Base-by-base conservation (phyloP, 2,888 invertebrate species). In the Candidula unifasciata region DNA sequence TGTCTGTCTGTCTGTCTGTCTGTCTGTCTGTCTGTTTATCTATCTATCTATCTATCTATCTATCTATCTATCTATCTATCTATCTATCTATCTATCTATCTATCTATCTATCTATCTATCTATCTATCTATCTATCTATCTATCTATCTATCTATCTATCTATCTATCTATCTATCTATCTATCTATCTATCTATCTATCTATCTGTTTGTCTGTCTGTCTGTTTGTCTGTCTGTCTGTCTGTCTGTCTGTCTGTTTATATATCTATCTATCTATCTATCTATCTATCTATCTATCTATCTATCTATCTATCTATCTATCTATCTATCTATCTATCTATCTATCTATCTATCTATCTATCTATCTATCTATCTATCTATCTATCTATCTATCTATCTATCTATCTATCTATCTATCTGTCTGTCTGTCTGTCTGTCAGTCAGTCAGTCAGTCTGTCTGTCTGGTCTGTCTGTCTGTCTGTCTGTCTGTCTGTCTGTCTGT, bases 121-220 rank as follows among this genome's bases (percentile, higher is more conserved):
- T 60, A 60, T 60, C 60, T 60, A 60, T 60, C 60, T 60, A 60
- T 60, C 60, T 60, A 60, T 60, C 60, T 60, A 60, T 60, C 60
- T 60, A 60, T 60, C 60, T 60, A 60, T 60, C 60, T 60, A 60
- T 60, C 60, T 60, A 60, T 60, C 60, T 60, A 60, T 60, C 60
- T 60, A 60, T 60, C 60, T 60, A 60, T 60, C 60, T 60, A 60
- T 60, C 60, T 60, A 60, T 60, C 60, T 60, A 60, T 60, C 60
- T 60, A 60, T 60, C 60, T 60, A 60, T 60, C 60, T 60, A 60
- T 60, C 60, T 60, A 60, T 60, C n/a, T 60, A n/a, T 24, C 60
- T 24, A 60, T n/a, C 60, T 60, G 16, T 60, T 3, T 60, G 18
- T n/a, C 60, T 24, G 18, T 60, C 60, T 60, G 3, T 60, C 60